Percentiles rank a stretch among this genome's conserved stretches.
phyloP scores from a whole-genome alignment of 2,797 vertebrate species.

The Oreortyx pictus region DNA sequence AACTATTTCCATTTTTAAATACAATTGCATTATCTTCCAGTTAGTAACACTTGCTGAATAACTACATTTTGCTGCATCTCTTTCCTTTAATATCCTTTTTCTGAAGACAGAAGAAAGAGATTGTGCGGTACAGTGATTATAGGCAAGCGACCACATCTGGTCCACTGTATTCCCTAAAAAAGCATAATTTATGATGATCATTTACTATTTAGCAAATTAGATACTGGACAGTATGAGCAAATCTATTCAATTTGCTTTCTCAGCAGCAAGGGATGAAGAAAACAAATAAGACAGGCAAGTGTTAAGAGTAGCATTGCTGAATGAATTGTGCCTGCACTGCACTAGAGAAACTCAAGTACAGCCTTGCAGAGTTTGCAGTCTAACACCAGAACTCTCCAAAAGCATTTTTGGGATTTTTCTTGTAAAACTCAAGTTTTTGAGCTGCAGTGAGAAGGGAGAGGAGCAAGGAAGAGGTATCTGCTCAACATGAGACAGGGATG shows the following conservation, averaged over 20 bases:
- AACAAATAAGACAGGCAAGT: background rate
- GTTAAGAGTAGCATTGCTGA: background rate
- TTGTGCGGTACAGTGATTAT: background rate
- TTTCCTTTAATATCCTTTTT: background rate
- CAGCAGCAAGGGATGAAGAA: background rate
- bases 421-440: background rate
- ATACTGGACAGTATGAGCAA: background rate
- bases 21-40: background rate
- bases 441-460: background rate
- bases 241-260: background rate
- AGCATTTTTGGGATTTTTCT: background rate
- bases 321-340: background rate
- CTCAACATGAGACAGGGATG: background rate
- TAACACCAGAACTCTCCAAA: background rate
- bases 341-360: accelerated
- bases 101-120: constrained; percentile 6
- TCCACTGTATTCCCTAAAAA: background rate
- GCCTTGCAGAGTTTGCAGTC: background rate
- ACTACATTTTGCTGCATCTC: constrained; percentile 9
- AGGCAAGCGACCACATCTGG: background rate
- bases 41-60: background rate
- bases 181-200: background rate
- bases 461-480: background rate
- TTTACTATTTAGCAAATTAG: background rate
- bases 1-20: background rate